Evolutionary conservation across 2,888 invertebrate genomes (phyloP).

Genomic region (Dugesia japonica): DNA sequence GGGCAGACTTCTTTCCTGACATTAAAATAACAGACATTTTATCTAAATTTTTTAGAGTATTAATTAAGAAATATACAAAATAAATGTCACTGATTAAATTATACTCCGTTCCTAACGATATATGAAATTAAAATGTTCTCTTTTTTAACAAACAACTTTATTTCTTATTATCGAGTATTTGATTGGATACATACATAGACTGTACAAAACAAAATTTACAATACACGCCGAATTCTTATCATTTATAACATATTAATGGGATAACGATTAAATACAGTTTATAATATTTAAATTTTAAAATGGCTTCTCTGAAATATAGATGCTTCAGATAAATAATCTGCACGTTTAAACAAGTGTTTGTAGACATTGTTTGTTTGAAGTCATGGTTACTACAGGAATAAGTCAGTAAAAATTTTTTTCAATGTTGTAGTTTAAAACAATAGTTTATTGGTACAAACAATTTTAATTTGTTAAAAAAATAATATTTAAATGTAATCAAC

Average conservation of each 20-base stretch:
- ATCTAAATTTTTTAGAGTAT: background rate
- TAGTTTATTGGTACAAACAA: too few species aligned
- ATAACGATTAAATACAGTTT: background rate
- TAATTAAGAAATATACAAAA: background rate
- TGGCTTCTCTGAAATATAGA: background rate
- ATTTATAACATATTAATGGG: background rate
- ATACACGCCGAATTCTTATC: background rate
- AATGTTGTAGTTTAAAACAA: too few species aligned
- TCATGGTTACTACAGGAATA: background rate
- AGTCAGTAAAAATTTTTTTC: background rate
- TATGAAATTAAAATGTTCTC: background rate
- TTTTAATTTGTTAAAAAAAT: too few species aligned
- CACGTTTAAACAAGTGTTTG: background rate
- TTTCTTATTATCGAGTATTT: background rate
- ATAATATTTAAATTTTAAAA: background rate
- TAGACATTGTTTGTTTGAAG: background rate
- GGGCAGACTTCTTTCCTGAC: background rate
- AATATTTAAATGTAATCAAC: too few species aligned
- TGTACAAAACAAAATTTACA: too few species aligned
- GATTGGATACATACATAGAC: background rate
- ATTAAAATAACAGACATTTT: conserved; percentile 12
- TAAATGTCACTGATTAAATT: background rate
- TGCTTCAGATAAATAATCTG: background rate
- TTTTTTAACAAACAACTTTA: background rate
- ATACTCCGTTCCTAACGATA: background rate